These are phyloP conservation scores for Nerophis lumbriciformis DNA, from an alignment of 2,113 vertebrate genomes.

Conservation along the genomic window DNA sequence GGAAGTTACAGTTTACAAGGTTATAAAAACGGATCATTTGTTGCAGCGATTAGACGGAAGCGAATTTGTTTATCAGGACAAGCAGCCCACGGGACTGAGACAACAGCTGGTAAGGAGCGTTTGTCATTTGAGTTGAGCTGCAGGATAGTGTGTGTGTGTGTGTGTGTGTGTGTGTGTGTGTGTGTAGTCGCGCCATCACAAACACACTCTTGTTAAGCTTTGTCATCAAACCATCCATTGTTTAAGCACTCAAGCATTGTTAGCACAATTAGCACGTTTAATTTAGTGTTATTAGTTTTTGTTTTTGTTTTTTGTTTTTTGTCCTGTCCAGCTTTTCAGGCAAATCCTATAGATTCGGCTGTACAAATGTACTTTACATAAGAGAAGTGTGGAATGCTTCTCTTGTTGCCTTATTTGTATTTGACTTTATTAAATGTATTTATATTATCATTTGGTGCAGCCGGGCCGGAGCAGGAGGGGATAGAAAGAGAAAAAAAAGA, in stretches of 20 bases:
- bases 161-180: constrained; percentile 7
- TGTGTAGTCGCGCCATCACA: constrained; percentile 6
- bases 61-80: constrained; percentile 40
- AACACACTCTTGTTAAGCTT: constrained; percentile 30
- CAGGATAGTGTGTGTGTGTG: constrained; percentile 19
- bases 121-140: constrained; percentile 30
- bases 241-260: constrained; percentile 25
- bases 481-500: no score
- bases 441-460: no score
- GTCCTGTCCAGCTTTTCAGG: no score
- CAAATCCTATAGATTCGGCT: no score
- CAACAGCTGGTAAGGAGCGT: constrained; percentile 54
- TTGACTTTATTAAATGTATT: no score
- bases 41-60: constrained; percentile 41
- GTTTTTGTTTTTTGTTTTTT: not conserved
- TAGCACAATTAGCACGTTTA: constrained; percentile 25
- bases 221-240: constrained; percentile 17
- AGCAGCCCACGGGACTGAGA: constrained; percentile 39
- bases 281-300: constrained; percentile 35
- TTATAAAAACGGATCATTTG: constrained; percentile 30
- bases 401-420: no score
- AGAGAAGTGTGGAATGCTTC: no score
- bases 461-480: no score
- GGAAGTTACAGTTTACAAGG: constrained; percentile 18
- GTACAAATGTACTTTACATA: no score